Percentiles rank a stretch among this genome's conserved stretches.
phyloP scores from a whole-genome alignment of 1,140 invertebrate species.

The Druon quercuslanigerum region DNA sequence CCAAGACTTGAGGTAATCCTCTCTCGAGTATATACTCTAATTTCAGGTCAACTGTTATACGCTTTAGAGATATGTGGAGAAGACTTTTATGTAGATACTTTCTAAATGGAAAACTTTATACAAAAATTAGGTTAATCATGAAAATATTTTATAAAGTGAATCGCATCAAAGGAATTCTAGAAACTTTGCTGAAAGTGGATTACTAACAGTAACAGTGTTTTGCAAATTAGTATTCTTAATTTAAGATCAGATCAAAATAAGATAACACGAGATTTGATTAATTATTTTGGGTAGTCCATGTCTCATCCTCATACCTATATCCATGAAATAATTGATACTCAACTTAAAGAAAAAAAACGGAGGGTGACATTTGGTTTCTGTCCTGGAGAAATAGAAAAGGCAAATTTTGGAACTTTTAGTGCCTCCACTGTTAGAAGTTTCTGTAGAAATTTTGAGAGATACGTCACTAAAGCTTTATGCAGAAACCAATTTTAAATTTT shows the following conservation, averaged over 20 bases:
- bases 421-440: too few species aligned
- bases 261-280: too few species aligned
- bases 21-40: conserved; percentile 2
- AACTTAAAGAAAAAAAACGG: too few species aligned
- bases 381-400: too few species aligned
- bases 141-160: conserved; percentile 10
- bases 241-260: neutral
- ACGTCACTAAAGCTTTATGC: too few species aligned
- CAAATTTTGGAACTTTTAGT: too few species aligned
- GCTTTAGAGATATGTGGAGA: neutral
- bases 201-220: neutral
- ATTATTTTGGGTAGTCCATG: neutral
- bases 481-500: too few species aligned
- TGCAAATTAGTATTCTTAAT: neutral
- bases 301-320: too few species aligned
- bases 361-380: too few species aligned
- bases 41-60: neutral
- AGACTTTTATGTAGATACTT: neutral
- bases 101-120: neutral
- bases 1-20: conserved; percentile 6
- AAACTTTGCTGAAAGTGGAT: neutral
- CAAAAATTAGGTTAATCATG: conserved; percentile 4
- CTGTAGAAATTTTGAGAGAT: too few species aligned
- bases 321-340: too few species aligned
- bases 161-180: neutral